These are phyloP conservation scores for Crotalus tigris DNA, from an alignment of 2,113 vertebrate genomes.

Conservation along the genomic window DNA sequence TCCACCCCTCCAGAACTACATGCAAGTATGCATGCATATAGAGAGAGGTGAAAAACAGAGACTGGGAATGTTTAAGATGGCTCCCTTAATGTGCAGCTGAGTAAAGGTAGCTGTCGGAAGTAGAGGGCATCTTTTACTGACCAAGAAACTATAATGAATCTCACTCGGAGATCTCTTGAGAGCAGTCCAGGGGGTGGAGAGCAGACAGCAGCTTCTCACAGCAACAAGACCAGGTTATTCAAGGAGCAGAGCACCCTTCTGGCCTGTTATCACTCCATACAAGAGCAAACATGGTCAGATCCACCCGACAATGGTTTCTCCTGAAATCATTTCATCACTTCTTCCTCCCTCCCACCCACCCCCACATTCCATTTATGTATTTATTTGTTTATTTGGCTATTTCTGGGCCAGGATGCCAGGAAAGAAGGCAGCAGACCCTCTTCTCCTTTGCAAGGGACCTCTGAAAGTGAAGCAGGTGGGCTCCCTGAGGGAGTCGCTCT, in stretches of 20 bases:
- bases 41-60: not conserved
- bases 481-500: not conserved
- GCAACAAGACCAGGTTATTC: constrained; percentile 27
- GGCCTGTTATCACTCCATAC: not conserved
- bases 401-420: constrained; percentile 37
- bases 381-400: constrained; percentile 21
- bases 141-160: not conserved
- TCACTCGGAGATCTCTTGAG: not conserved
- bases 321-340: not conserved
- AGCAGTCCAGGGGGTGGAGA: not conserved
- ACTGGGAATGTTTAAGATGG: constrained; percentile 44
- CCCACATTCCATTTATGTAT: not conserved
- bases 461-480: constrained; percentile 23
- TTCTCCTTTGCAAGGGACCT: not conserved
- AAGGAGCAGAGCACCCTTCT: not conserved
- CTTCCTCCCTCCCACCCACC: not conserved
- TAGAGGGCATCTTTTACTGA: not conserved
- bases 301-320: not conserved
- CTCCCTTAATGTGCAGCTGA: constrained; percentile 28
- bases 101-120: not conserved
- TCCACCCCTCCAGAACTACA: not conserved
- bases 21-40: not conserved
- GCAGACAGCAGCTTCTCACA: constrained; percentile 9
- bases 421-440: constrained; percentile 13
- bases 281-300: not conserved